A percentile compares a stretch with the other conserved stretches of the same genome.
Conservation (phyloP, 2,113 vertebrate species). For the Nycticryphes semicollaris region DNA sequence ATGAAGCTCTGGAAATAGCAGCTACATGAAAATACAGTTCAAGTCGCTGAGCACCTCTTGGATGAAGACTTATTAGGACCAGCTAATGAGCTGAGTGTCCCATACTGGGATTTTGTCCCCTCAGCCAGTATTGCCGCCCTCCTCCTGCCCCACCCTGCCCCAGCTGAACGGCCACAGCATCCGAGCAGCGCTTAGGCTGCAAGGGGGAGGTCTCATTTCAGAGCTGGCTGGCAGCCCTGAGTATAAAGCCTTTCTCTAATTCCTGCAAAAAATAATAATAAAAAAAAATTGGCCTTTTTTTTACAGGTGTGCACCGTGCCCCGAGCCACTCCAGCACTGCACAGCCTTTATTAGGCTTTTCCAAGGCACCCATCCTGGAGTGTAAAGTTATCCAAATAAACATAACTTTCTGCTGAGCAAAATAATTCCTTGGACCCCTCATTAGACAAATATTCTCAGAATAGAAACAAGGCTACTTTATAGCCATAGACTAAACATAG, state of each 20-base stretch:
- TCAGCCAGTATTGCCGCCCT: neutral
- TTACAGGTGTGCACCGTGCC: neutral
- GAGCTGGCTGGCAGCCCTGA: neutral
- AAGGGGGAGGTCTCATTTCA: neutral
- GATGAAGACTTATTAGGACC: neutral
- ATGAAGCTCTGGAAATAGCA: neutral
- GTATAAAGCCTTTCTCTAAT: neutral
- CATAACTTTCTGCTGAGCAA: neutral
- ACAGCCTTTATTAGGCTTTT: neutral
- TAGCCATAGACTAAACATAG: conserved; percentile 57
- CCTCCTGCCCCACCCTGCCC: too few species aligned
- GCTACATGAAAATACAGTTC: neutral
- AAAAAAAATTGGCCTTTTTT: neutral
- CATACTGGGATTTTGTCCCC: accelerated
- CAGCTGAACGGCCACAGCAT: accelerated
- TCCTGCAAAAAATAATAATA: neutral
- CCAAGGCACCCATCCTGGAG: neutral
- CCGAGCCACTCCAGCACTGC: neutral
- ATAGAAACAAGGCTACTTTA: conserved; percentile 40
- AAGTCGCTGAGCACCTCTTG: neutral
- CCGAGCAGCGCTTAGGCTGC: accelerated
- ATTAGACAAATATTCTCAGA: conserved; percentile 36
- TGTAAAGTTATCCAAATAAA: neutral
- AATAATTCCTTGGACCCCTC: neutral
- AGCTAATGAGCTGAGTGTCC: neutral